A percentile compares a stretch with the other conserved stretches of the same genome.
These are phyloP conservation scores for Yponomeuta cagnagella DNA, from an alignment of 2,888 invertebrate species.

Conservation along the genomic window DNA sequence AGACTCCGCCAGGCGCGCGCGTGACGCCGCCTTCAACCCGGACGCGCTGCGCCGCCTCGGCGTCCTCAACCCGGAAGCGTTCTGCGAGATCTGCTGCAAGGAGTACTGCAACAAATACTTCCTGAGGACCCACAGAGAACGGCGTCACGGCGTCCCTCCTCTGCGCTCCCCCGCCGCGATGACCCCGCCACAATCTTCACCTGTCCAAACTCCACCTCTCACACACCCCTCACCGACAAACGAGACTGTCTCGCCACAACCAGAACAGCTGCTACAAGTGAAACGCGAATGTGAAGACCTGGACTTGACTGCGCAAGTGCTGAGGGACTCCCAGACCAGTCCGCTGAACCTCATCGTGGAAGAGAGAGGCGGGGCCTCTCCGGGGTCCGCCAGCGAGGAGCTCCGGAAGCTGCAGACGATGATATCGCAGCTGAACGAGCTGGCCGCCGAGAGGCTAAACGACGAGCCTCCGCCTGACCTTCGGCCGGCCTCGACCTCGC, in stretches of 20 bases:
- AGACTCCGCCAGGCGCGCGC: conserved; percentile 77
- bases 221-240: conserved; percentile 76
- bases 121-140: conserved; percentile 92
- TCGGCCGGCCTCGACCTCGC: conserved; percentile 53
- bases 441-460: conserved; percentile 75
- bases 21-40: conserved; percentile 83
- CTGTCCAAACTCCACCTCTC: conserved; percentile 83
- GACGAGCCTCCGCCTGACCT: conserved; percentile 29
- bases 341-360: conserved; percentile 86
- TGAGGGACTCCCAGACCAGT: conserved; percentile 80
- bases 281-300: conserved; percentile 72
- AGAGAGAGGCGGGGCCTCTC: conserved; percentile 75
- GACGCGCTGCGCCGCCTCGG: conserved; percentile 86
- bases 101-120: conserved; percentile 96
- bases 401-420: conserved; percentile 92
- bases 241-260: conserved; percentile 50
- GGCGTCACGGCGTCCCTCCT: conserved; percentile 88
- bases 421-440: conserved; percentile 90
- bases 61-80: conserved; percentile 91
- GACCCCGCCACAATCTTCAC: conserved; percentile 58
- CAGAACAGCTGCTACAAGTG: conserved; percentile 55
- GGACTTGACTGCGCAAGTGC: conserved; percentile 44
- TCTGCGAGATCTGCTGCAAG: conserved; percentile 94
- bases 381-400: conserved; percentile 86
- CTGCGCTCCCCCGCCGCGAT: conserved; percentile 65